Percentiles rank a stretch among this genome's conserved stretches.
Evolutionary conservation across 2,888 invertebrate genomes (phyloP).

Genomic region (Dioctria linearis): DNA sequence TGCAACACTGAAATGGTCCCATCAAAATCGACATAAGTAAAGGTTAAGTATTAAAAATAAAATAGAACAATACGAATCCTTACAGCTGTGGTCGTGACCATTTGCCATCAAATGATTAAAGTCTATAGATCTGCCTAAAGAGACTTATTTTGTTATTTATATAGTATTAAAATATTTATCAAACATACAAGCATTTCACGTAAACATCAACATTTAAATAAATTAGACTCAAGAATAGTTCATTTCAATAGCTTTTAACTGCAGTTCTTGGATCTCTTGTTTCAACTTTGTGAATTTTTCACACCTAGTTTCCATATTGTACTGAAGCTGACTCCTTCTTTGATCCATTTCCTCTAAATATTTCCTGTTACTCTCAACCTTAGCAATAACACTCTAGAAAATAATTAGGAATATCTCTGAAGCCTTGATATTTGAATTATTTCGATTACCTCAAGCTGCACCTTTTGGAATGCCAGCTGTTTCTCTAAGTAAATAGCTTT

Average conservation of each 20-base stretch:
- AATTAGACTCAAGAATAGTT: neutral
- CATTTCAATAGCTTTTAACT: constrained; percentile 16
- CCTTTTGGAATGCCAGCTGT: constrained; percentile 61
- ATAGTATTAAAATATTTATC: no score
- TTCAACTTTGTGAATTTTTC: neutral
- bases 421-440: neutral
- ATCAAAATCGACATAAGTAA: no score
- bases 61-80: no score
- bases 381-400: neutral
- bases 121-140: no score
- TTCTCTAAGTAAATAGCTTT: constrained; percentile 60
- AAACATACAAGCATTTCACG: no score
- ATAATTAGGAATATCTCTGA: neutral
- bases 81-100: no score
- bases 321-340: neutral
- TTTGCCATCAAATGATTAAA: no score
- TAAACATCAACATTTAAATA: no score
- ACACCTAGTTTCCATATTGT: neutral
- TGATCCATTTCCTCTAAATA: neutral
- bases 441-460: constrained; percentile 59
- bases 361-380: neutral
- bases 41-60: no score
- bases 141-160: no score
- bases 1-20: no score
- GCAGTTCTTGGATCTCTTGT: neutral